Evolutionary conservation across 2,797 vertebrate genomes (phyloP).

Genomic region (Chiroxiphia lanceolata): DNA sequence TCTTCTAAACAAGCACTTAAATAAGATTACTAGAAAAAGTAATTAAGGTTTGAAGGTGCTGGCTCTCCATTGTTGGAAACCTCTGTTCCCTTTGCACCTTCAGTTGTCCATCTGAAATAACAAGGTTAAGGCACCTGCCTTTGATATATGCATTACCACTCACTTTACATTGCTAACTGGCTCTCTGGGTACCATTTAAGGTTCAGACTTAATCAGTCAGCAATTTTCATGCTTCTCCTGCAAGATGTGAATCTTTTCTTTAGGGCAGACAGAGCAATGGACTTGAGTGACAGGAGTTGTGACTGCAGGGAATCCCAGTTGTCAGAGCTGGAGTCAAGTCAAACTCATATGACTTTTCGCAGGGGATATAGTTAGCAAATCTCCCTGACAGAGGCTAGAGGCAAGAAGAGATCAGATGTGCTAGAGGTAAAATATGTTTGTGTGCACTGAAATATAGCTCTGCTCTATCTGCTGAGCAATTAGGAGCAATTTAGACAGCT

Average conservation of each 20-base stretch:
- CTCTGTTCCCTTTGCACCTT: not conserved
- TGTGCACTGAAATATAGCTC: constrained; percentile 52
- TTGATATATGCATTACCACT: constrained; percentile 79
- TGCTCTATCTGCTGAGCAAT: constrained; percentile 71
- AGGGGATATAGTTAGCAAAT: constrained; percentile 79
- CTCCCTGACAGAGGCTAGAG: constrained; percentile 80
- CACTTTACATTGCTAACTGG: constrained; percentile 86
- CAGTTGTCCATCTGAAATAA: constrained; percentile 10
- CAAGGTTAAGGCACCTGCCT: constrained; percentile 52
- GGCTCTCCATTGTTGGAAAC: not conserved
- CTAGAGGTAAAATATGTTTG: constrained; percentile 63
- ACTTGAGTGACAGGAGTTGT: constrained; percentile 73
- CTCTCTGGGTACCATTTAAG: constrained; percentile 87
- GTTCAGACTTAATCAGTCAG: constrained; percentile 90
- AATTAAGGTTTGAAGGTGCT: not conserved
- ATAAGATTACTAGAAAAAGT: not conserved
- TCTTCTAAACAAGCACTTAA: not conserved
- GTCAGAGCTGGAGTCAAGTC: constrained; percentile 74
- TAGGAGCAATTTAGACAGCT: constrained; percentile 57
- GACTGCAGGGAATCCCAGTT: constrained; percentile 77
- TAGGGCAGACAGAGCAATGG: constrained; percentile 54
- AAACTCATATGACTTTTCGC: constrained; percentile 74
- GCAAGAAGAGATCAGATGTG: constrained; percentile 77
- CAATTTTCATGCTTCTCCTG: constrained; percentile 79
- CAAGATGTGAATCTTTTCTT: constrained; percentile 81